phyloP scores from a whole-genome alignment of 2,888 invertebrate species.

The Lottia scabra region DNA sequence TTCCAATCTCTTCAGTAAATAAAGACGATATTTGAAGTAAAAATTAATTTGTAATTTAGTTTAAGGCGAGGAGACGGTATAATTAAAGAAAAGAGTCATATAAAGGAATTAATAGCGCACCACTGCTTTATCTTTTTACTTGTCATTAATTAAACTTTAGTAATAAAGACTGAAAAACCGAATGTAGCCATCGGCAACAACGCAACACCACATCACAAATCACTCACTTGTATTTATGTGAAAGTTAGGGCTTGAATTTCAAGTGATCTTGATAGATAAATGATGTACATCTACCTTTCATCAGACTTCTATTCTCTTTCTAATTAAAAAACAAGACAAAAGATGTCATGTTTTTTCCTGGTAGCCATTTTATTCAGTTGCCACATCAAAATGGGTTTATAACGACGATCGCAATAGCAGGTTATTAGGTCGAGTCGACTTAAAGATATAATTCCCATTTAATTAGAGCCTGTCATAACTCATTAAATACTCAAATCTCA shows the following conservation, averaged over 20 bases:
- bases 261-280: no score
- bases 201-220: slow-evolving; percentile 2
- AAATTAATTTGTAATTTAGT: no score
- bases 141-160: neutral
- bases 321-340: neutral
- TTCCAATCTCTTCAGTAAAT: no score
- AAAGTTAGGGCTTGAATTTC: no score
- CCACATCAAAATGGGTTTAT: no score
- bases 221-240: no score
- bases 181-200: neutral
- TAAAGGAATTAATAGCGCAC: neutral
- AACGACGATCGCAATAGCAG: neutral
- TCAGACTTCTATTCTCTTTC: neutral
- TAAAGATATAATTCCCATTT: slow-evolving; percentile 1
- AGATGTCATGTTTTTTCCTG: no score
- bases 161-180: neutral
- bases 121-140: neutral
- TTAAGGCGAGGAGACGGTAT: no score
- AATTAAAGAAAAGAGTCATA: no score
- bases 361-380: no score
- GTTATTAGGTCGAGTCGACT: neutral
- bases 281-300: no score
- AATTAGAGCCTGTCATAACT: slow-evolving; percentile 4
- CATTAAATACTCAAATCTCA: neutral
- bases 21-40: no score